Evolutionary conservation across 1,140 invertebrate species (phyloP), one percentile per base, ranked within the genome.

Genomic region (Microplitis mediator): DNA sequence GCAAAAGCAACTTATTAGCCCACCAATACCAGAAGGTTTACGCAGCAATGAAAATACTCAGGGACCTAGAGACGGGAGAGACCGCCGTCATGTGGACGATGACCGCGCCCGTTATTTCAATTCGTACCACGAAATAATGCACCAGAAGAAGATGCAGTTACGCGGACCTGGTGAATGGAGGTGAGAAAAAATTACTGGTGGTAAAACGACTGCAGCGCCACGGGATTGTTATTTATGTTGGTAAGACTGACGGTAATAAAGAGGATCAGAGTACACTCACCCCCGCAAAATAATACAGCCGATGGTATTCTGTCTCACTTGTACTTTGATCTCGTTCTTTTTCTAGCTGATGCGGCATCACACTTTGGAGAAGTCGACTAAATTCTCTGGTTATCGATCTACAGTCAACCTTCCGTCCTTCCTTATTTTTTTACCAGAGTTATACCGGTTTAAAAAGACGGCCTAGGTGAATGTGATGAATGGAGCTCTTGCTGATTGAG

Each of bases 371-470:
- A 67, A 67, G 50, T 69, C 56, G 35, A 72, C 76, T 69, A 75
- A 61, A 58, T 74, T 70, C 75, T 72, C 75, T 52, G 71, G 74
- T 75, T 79, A 80, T 80, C 79, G 78, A 79, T 80, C 75, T 72
- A 66, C 62, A 72, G 75, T 77, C 78, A 67, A 76, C 77, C 76
- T 78, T 75, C 68, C 74, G 77, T 75, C 73, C 74, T 63, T 75
- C 74, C 75, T 72, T 39, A 35, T 72, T 78, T 74, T 71, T 75
- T 67, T 69, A 62, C 1, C 2, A 34, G 6, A 36, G 23, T 8
- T 23, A 31, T 31, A 31, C 56, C 5, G 23, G 14, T 3, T 54
- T 54, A 4, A n/a, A 50, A 13, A 50, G 45, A 58, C 14, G 8
- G 8, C 4, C 8, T 54, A 14, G 3, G 23, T 31, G 14, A 9